Base-by-base conservation (phyloP, 2,888 invertebrate species). In the Elegia similella region DNA sequence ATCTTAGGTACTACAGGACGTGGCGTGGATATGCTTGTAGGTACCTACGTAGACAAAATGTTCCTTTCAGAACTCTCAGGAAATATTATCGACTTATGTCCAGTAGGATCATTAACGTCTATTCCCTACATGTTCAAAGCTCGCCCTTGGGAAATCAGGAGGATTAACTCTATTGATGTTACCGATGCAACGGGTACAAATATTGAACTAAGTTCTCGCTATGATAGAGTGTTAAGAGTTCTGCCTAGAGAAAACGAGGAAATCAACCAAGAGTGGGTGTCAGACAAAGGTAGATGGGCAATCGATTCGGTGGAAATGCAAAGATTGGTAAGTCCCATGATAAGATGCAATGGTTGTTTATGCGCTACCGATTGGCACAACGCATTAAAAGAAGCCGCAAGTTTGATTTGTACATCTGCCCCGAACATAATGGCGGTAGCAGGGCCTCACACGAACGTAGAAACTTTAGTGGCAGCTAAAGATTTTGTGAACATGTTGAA, bases 41-140 rank as follows among this genome's bases (percentile, higher is more conserved):
- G 99, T 34, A 99, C 99, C 0, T 99, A 99, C 74, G 98, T 99
- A 0, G 98, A 99, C 75, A 99, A 99, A 88, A 94, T 98, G 92
- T 98, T 99, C 82, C 92, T 98, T 52, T 98, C 99, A 0, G 99
- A 99, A 86, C 86, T 99, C 16, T 99, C 99, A 10, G 99, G 99
- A 32, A 99, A 99, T 79, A 95, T 99, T 50, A 99, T 99, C 67
- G 99, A 99, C 88, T 92, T 99, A 65, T 99, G 99, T 79, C 99
- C 99, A 7, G 99, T 99, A 6, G 99, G 99, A 56, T 99, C 99
- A 0, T 92, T 99, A 30, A 99, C 99, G 6, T 97, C 97, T 65
- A 99, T 98, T 77, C 99, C 99, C 0, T 99, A 99, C 78, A 94
- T 96, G 78, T 98, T 98, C 84, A 97, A 96, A 61, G 98, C 99